Evolutionary conservation across 2,113 vertebrate genomes (phyloP).

Genomic region (Cheilinus undulatus): DNA sequence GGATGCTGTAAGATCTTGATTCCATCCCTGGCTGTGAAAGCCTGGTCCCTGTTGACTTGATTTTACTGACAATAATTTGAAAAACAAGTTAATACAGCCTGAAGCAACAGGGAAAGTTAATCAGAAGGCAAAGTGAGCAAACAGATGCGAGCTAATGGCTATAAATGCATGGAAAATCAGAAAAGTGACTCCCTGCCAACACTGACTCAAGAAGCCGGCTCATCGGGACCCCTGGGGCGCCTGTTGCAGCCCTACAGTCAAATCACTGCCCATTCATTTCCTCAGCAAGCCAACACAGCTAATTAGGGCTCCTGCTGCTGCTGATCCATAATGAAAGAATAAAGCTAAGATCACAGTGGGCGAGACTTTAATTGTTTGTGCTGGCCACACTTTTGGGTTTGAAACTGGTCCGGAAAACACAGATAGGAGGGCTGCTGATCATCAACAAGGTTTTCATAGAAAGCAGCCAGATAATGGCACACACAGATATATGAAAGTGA

Average conservation of each 20-base stretch:
- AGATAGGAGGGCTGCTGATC: slow-evolving; percentile 22
- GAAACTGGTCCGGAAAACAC: slow-evolving; percentile 45
- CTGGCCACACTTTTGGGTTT: slow-evolving; percentile 57
- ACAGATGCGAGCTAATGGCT: slow-evolving; percentile 44
- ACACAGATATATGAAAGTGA: slow-evolving; percentile 15
- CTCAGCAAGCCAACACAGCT: slow-evolving; percentile 65
- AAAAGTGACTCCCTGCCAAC: slow-evolving; percentile 58
- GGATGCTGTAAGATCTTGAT: neutral
- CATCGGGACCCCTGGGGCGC: slow-evolving; percentile 42
- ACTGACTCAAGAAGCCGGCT: slow-evolving; percentile 51
- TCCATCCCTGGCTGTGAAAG: no score
- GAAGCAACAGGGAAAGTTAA: slow-evolving; percentile 26
- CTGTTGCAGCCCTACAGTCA: slow-evolving; percentile 46
- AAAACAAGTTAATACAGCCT: slow-evolving; percentile 19
- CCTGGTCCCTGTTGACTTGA: no score
- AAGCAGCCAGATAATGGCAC: neutral
- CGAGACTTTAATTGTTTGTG: slow-evolving; percentile 75
- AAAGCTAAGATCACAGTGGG: slow-evolving; percentile 71
- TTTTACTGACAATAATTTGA: slow-evolving; percentile 5
- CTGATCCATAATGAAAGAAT: slow-evolving; percentile 76
- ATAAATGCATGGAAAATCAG: slow-evolving; percentile 54
- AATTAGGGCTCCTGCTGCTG: slow-evolving; percentile 72
- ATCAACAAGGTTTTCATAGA: slow-evolving; percentile 17
- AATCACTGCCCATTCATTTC: slow-evolving; percentile 69
- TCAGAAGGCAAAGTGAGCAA: slow-evolving; percentile 34